These are phyloP conservation scores for Calycopis cecrops DNA, from an alignment of 1,140 invertebrate genomes.

Conservation along the genomic window DNA sequence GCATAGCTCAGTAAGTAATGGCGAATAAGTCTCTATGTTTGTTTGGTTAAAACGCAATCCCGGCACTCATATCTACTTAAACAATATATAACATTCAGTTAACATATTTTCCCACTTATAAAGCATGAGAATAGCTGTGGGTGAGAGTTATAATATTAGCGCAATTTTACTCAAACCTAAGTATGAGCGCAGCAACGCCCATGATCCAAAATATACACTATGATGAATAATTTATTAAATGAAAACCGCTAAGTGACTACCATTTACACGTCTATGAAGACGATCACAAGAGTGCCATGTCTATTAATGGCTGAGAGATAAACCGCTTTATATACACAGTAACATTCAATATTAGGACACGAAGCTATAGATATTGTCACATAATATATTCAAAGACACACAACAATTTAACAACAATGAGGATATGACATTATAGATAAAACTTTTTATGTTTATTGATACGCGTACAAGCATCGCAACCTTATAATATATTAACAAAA, in stretches of 20 bases:
- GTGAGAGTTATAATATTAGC: no score
- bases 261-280: conserved; percentile 4
- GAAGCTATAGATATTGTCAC: conserved; percentile 69
- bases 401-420: conserved; percentile 52
- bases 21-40: no score
- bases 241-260: conserved; percentile 3
- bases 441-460: conserved; percentile 14
- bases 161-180: no score
- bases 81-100: conserved; percentile 66
- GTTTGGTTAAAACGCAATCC: no score
- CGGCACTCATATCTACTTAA: conserved; percentile 35
- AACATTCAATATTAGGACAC: conserved; percentile 29
- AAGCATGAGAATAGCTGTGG: conserved; percentile 21
- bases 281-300: conserved; percentile 3
- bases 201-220: not conserved
- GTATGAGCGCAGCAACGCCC: not conserved
- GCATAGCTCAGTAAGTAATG: no score
- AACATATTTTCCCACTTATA: conserved; percentile 43
- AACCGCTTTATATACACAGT: conserved; percentile 17
- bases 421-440: conserved; percentile 52
- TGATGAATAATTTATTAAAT: not conserved
- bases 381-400: conserved; percentile 60
- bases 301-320: conserved; percentile 12
- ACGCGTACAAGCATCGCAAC: conserved; percentile 1
- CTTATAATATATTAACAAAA: conserved; percentile 6